Conservation (phyloP, 2,888 invertebrate species). For the Ornithoptera alexandrae region DNA sequence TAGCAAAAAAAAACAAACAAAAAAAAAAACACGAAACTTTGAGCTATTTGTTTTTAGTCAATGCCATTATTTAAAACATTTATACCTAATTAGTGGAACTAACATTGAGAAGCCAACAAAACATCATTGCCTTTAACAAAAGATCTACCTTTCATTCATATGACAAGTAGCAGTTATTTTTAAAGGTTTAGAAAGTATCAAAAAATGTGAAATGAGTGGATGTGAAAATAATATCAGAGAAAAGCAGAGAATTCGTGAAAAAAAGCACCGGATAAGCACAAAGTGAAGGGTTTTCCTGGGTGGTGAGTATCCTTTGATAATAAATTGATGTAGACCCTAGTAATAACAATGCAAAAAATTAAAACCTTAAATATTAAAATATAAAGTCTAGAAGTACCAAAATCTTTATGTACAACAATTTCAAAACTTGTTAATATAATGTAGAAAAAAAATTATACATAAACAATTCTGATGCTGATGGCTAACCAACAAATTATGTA, state of each 20-base stretch:
- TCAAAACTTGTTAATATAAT: no score
- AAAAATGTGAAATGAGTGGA: conserved; percentile 35
- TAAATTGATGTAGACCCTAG: neutral
- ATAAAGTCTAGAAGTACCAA: no score
- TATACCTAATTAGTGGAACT: neutral
- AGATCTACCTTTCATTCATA: neutral
- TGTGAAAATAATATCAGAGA: conserved; percentile 47
- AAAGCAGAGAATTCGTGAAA: conserved; percentile 51
- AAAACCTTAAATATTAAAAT: no score
- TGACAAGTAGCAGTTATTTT: conserved; percentile 11
- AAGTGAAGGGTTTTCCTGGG: conserved; percentile 31
- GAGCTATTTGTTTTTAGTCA: neutral
- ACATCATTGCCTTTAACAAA: neutral
- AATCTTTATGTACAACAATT: no score
- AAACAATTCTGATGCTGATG: neutral
- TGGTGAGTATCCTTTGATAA: conserved; percentile 5
- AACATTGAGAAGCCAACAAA: neutral
- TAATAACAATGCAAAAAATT: no score
- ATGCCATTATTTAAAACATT: neutral
- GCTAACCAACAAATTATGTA: neutral
- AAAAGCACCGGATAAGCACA: conserved; percentile 46
- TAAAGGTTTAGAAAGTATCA: conserved; percentile 19
- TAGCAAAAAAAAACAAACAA: neutral
- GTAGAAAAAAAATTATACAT: neutral
- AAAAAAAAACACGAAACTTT: neutral